Percentiles rank a stretch among this genome's conserved stretches.
These are phyloP conservation scores for Neodiprion fabricii DNA, from an alignment of 1,140 invertebrate genomes.

Conservation along the genomic window DNA sequence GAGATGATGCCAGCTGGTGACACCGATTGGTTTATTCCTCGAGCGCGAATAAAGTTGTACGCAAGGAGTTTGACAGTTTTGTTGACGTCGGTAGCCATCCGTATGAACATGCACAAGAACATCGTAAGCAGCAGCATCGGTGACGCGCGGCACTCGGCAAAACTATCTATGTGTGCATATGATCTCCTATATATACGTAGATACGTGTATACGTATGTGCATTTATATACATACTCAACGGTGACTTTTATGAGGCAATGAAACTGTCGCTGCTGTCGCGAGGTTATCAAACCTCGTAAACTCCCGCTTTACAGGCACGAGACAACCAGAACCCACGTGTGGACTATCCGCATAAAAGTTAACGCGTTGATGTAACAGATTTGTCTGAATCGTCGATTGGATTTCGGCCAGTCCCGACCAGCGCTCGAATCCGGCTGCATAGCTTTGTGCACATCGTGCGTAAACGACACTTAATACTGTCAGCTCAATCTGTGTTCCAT, in stretches of 20 bases:
- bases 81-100: neutral
- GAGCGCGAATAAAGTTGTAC: neutral
- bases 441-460: too few relatives aligned
- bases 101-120: neutral
- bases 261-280: slow-evolving; percentile 6
- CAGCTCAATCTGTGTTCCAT: too few relatives aligned
- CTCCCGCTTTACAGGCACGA: neutral
- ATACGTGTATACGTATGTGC: too few relatives aligned
- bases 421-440: neutral
- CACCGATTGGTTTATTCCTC: neutral
- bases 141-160: too few relatives aligned
- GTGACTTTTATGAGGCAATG: slow-evolving; percentile 4
- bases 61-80: neutral
- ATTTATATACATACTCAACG: neutral
- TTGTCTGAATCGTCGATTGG: slow-evolving; percentile 3
- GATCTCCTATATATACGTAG: too few relatives aligned
- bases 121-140: too few relatives aligned
- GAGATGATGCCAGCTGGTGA: neutral
- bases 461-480: too few relatives aligned
- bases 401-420: neutral
- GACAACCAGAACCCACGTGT: slow-evolving; percentile 3
- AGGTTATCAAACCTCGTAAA: slow-evolving; percentile 4
- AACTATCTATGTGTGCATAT: too few relatives aligned
- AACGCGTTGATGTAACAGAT: neutral
- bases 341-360: slow-evolving; percentile 3